These are phyloP conservation scores for Equus quagga DNA, from an alignment of 2,113 vertebrate species.

Conservation along the genomic window DNA sequence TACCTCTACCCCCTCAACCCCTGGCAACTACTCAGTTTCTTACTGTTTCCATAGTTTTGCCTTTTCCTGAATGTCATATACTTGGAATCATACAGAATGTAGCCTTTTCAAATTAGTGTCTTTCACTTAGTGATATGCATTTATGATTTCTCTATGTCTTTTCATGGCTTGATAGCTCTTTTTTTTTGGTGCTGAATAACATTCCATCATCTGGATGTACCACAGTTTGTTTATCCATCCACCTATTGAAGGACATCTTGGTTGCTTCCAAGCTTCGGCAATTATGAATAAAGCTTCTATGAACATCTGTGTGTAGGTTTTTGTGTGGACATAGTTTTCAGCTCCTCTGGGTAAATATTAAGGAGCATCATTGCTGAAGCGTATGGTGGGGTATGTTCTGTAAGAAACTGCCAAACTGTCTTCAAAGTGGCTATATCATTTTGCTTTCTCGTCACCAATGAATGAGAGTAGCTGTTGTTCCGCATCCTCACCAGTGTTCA, in stretches of 20 bases:
- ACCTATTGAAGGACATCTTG: neutral
- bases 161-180: neutral
- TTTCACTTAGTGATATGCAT: neutral
- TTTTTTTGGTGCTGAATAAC: neutral
- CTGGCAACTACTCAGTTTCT: neutral
- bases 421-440: neutral
- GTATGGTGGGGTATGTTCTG: neutral
- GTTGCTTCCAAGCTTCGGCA: neutral
- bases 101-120: neutral
- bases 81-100: neutral
- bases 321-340: neutral
- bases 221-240: neutral
- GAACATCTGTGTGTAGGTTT: neutral
- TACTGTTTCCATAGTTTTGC: neutral
- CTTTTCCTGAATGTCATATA: neutral
- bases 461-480: neutral
- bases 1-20: neutral
- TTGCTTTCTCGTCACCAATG: neutral
- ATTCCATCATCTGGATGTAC: neutral
- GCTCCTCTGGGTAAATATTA: neutral
- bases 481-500: neutral
- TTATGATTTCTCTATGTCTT: neutral
- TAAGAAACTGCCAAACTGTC: neutral
- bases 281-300: neutral
- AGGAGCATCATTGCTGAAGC: neutral